Conservation (phyloP, 37 sponge, comb jelly and placozoan species). For the Beroe forskalii region DNA sequence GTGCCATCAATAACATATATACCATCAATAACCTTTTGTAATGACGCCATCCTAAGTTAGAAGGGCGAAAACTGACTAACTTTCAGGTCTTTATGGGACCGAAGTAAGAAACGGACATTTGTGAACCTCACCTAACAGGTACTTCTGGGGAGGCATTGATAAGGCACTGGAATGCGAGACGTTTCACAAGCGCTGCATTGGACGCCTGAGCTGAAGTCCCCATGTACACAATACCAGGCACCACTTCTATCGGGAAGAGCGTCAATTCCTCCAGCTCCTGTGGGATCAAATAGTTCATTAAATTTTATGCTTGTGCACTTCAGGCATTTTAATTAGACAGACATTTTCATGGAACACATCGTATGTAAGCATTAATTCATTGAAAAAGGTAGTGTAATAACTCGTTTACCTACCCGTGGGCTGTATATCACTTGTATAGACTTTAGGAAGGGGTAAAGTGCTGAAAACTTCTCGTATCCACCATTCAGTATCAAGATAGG, state of each 20-base stretch:
- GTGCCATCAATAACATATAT: no score
- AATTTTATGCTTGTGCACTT: no score
- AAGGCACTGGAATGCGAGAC: conserved; percentile 14
- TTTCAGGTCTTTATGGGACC: no score
- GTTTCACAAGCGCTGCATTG: conserved; percentile 72
- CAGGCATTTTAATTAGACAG: no score
- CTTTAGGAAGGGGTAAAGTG: conserved; percentile 89
- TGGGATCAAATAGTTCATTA: no score
- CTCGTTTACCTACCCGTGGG: conserved; percentile 74
- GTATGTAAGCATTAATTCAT: no score
- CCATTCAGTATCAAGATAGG: conserved; percentile 88
- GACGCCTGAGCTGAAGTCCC: conserved; percentile 79
- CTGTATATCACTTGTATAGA: conserved; percentile 85
- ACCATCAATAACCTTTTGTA: no score
- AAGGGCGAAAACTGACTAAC: no score
- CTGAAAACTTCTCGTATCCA: conserved; percentile 92
- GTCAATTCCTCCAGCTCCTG: conserved; percentile 85
- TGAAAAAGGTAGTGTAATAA: no score
- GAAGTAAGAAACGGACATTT: no score
- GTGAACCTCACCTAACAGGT: conserved; percentile 37
- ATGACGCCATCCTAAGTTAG: no score
- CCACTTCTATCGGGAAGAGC: conserved; percentile 80
- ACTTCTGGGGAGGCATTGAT: conserved; percentile 48
- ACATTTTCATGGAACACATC: no score
- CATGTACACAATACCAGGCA: conserved; percentile 86